A percentile compares a stretch with the other conserved stretches of the same genome.
Conservation (phyloP, 1,140 invertebrate species). For the Spodoptera litura region DNA sequence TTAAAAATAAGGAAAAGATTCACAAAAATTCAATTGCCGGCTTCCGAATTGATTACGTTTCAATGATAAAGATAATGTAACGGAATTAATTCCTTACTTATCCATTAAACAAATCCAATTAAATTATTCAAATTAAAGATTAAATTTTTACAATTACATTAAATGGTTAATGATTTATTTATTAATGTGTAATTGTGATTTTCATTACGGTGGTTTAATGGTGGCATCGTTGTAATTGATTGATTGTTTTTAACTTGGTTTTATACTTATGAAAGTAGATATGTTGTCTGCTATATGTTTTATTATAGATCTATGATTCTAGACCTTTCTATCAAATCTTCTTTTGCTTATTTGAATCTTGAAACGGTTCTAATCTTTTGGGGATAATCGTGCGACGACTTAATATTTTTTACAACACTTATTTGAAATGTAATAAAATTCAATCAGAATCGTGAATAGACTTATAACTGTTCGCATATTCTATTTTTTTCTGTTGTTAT, state of each 20-base stretch:
- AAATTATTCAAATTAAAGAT: constrained; percentile 23
- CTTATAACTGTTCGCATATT: constrained; percentile 33
- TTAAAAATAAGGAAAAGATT: constrained; percentile 49
- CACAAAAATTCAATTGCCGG: constrained; percentile 36
- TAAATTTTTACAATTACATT: constrained; percentile 26
- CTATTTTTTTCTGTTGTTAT: constrained; percentile 34
- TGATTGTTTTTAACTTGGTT: no score
- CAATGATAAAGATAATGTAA: constrained; percentile 36
- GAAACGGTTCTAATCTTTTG: constrained; percentile 30
- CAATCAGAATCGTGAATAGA: constrained; percentile 39
- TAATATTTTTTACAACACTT: neutral
- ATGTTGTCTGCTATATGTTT: neutral
- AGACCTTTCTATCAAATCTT: constrained; percentile 3
- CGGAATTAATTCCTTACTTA: constrained; percentile 23
- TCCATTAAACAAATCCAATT: constrained; percentile 34
- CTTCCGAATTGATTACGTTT: constrained; percentile 51
- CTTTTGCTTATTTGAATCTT: constrained; percentile 10
- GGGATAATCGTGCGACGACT: constrained; percentile 11
- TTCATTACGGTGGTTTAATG: constrained; percentile 2
- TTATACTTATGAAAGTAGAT: no score
- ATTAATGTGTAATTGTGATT: constrained; percentile 5
- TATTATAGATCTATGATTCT: neutral
- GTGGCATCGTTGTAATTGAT: neutral
- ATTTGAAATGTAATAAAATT: constrained; percentile 9
- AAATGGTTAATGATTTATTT: neutral